These are phyloP conservation scores for Paramisgurnus dabryanus DNA, from an alignment of 2,113 vertebrate genomes.

Conservation along the genomic window DNA sequence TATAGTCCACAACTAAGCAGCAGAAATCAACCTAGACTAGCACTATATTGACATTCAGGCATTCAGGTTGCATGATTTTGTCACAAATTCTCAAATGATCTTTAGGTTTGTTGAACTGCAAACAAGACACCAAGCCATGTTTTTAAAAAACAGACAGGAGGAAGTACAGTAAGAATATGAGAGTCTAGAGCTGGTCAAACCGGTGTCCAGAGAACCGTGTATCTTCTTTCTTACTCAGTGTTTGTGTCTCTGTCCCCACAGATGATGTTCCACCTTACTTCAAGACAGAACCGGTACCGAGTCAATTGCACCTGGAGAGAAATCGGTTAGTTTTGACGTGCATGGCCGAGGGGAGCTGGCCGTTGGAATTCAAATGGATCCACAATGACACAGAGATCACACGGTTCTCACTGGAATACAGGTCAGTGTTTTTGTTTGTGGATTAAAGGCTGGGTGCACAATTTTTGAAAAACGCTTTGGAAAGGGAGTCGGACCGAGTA, in stretches of 20 bases:
- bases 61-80: too few relatives aligned
- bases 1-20: too few relatives aligned
- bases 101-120: background rate
- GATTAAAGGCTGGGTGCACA: too few relatives aligned
- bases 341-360: slow-evolving; percentile 99
- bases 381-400: slow-evolving; percentile 90
- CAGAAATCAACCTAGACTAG: too few relatives aligned
- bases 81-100: too few relatives aligned
- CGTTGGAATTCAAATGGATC: slow-evolving; percentile 97
- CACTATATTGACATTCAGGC: too few relatives aligned
- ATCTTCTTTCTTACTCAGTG: background rate
- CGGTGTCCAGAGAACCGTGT: background rate
- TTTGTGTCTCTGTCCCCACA: slow-evolving; percentile 54
- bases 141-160: background rate
- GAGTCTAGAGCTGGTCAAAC: background rate
- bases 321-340: slow-evolving; percentile 98
- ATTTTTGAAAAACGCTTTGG: too few relatives aligned
- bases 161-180: background rate
- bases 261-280: slow-evolving; percentile 96
- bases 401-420: slow-evolving; percentile 94
- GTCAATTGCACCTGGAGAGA: slow-evolving; percentile 93
- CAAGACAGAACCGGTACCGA: slow-evolving; percentile 92
- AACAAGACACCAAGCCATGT: background rate
- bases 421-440: slow-evolving; percentile 68
- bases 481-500: too few relatives aligned